phyloP scores from a whole-genome alignment of 2,888 invertebrate genomes.

The Oligia latruncula region DNA sequence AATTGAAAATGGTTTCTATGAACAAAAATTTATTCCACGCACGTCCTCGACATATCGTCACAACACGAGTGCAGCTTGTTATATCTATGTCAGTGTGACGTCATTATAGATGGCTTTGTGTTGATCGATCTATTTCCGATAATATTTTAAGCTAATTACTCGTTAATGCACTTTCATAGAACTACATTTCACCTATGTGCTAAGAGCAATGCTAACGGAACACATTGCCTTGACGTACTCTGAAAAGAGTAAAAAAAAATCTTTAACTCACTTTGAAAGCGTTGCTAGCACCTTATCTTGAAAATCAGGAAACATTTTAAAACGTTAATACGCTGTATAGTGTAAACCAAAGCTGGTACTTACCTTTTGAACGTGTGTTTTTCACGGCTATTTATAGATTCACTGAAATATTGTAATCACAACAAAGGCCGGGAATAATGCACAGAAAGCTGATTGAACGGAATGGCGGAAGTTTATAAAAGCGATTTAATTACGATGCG shows the following conservation, averaged over 20 bases:
- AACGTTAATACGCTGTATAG: constrained; percentile 24
- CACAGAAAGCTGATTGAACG: constrained; percentile 38
- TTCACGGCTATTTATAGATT: constrained; percentile 16
- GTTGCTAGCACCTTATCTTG: constrained; percentile 57
- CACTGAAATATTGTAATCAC: constrained; percentile 32
- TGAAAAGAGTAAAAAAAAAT: constrained; percentile 66
- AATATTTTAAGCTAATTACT: constrained; percentile 39
- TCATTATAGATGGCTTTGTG: constrained; percentile 54
- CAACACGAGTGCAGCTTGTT: constrained; percentile 73
- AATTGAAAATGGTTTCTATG: constrained; percentile 90
- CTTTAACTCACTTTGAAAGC: constrained; percentile 61
- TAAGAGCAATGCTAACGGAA: constrained; percentile 64
- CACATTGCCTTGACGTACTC: constrained; percentile 67
- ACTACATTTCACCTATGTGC: constrained; percentile 56
- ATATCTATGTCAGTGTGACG: constrained; percentile 47
- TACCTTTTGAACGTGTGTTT: constrained; percentile 20
- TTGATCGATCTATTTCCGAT: constrained; percentile 36
- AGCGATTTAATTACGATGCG: constrained; percentile 39
- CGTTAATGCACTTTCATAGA: constrained; percentile 57
- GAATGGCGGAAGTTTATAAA: constrained; percentile 43
- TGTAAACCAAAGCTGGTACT: constrained; percentile 18
- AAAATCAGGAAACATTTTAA: constrained; percentile 52
- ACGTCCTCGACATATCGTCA: constrained; percentile 84
- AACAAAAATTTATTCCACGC: constrained; percentile 88
- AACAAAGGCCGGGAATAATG: constrained; percentile 36